Evolutionary conservation across 2,113 vertebrate genomes (phyloP), one percentile per base, ranked within the genome.

Genomic region (Macquaria ambigua): DNA sequence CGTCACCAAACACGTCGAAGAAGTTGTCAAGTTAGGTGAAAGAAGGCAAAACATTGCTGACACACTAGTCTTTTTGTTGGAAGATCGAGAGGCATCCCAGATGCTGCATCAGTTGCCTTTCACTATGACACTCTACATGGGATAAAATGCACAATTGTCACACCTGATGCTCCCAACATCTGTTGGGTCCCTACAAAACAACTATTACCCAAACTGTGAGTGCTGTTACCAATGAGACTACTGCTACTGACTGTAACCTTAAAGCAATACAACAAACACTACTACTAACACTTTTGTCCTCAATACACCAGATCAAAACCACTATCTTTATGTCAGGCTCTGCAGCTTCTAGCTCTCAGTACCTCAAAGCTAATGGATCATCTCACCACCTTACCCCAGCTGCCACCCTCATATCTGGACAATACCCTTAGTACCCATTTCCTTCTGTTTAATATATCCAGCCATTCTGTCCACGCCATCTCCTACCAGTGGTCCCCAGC

Each of bases 371-470:
- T 18, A 73, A 81, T 82, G 58, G 46, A 69, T 85, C 81, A 74
- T 59, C 37, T 6, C 62, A 8, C 34, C 25, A 52, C 20, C 59
- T 10, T 14, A 8, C 55, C 34, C 34, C 52, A 67, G 55, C 82
- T 71, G 76, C 56, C 66, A 20, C 61, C 50, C 53, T 85, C 88
- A 85, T 72, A 85, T 89, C 79, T 77, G 64, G 58, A 82, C 78
- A 78, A 83, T 9, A 74, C 89, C 85, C 91, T 11, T 0, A 75
- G 81, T 31, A 5, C 20, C 88, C 68, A 82, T 90, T 90, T 81
- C n/a, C 67, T 63, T 14, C 66, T 46, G 76, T 83, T 83, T 87
- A 87, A 87, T 88, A 86, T 83, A 87, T 80, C 83, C 81, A 83
- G 56, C 0, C 78, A 46, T 56, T 79, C 83, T 53, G 69, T 78